These are phyloP conservation scores for Plectrocnemia conspersa DNA, from an alignment of 1,140 invertebrate genomes.

Conservation along the genomic window DNA sequence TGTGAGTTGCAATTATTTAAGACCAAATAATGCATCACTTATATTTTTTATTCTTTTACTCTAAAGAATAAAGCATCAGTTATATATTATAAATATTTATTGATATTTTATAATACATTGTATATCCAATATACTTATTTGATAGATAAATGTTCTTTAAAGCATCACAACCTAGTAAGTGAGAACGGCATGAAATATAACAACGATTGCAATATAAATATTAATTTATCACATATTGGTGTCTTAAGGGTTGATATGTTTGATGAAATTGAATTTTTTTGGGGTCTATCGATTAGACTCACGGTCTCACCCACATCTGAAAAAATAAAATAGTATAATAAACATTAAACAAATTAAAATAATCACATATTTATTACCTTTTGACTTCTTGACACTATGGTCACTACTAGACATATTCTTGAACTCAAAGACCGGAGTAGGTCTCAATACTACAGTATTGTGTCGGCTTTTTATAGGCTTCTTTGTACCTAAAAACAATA, in stretches of 20 bases:
- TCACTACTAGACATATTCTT: constrained; percentile 30
- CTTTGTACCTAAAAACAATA: constrained; percentile 27
- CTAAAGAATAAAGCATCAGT: background rate
- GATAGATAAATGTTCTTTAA: constrained; percentile 9
- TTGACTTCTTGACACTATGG: constrained; percentile 25
- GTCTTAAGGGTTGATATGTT: constrained; percentile 30
- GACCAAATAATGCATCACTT: constrained; percentile 7
- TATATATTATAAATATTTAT: constrained; percentile 6
- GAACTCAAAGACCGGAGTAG: constrained; percentile 27
- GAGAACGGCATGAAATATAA: constrained; percentile 24
- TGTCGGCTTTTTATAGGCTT: constrained; percentile 32
- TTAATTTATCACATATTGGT: constrained; percentile 24
- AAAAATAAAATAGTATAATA: constrained; percentile 11
- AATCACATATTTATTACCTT: constrained; percentile 20
- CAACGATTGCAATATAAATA: constrained; percentile 20
- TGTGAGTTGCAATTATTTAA: too few relatives aligned
- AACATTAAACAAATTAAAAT: constrained; percentile 1
- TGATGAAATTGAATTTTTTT: constrained; percentile 24
- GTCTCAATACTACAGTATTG: constrained; percentile 27
- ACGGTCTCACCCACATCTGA: constrained; percentile 30
- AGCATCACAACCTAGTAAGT: constrained; percentile 33
- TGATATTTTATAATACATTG: constrained; percentile 8
- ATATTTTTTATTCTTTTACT: constrained; percentile 7
- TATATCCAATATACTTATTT: background rate
- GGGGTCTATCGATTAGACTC: constrained; percentile 29